These are phyloP conservation scores for Apogon hyalosoma DNA, from an alignment of 2,797 vertebrate genomes.

Conservation along the genomic window DNA sequence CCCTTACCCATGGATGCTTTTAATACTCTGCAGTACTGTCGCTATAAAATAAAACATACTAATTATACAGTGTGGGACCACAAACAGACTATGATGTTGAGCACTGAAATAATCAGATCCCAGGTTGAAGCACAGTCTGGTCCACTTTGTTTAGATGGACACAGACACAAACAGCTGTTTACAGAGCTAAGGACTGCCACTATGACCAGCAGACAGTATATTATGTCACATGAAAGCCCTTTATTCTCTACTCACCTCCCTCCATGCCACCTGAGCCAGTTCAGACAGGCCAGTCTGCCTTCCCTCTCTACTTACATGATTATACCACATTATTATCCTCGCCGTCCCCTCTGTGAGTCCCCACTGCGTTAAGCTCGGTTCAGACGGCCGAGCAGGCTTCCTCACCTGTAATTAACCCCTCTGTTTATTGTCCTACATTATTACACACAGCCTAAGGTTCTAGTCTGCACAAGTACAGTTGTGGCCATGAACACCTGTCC, in stretches of 20 bases:
- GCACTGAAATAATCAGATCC: neutral
- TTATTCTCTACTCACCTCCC: constrained; percentile 38
- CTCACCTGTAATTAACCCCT: constrained; percentile 66
- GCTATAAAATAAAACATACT: too few species aligned
- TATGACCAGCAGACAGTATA: constrained; percentile 47
- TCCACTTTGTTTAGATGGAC: constrained; percentile 8
- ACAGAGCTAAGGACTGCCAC: constrained; percentile 16
- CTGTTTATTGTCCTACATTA: constrained; percentile 62
- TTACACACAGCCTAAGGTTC: constrained; percentile 48
- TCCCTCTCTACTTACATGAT: constrained; percentile 62
- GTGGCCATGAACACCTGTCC: constrained; percentile 59
- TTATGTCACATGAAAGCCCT: constrained; percentile 51
- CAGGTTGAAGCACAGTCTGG: neutral
- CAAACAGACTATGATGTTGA: neutral
- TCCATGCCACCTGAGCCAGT: constrained; percentile 42
- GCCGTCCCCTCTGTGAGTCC: constrained; percentile 49
- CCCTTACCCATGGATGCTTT: too few species aligned
- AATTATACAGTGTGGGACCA: neutral
- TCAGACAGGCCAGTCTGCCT: constrained; percentile 48
- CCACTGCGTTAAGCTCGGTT: constrained; percentile 56
- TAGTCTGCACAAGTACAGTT: constrained; percentile 32
- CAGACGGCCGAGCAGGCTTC: constrained; percentile 29
- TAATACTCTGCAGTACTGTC: too few species aligned
- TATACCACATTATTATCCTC: constrained; percentile 68
- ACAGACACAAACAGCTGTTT: constrained; percentile 19